Percentiles rank a stretch among this genome's conserved stretches.
Conservation (phyloP, 64 coral and sea anemone species). For the Montipora sp. region DNA sequence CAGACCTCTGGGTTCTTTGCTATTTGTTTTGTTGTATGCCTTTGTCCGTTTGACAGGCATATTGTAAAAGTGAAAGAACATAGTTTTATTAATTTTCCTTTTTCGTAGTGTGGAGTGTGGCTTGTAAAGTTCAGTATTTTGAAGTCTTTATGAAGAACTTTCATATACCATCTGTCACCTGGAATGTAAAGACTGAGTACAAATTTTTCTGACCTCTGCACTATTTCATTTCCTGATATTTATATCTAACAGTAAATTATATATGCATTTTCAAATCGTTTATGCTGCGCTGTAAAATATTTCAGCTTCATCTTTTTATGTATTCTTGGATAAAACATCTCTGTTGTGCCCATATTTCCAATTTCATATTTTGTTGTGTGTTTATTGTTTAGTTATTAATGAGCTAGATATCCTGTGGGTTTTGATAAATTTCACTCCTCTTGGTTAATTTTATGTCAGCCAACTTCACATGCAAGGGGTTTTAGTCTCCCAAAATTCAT, state of each 20-base stretch:
- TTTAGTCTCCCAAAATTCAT: not conserved
- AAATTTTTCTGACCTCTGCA: constrained; percentile 19
- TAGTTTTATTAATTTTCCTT: not conserved
- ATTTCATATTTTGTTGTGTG: not conserved
- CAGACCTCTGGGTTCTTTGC: not conserved
- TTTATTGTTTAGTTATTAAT: not conserved
- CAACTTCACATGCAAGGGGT: constrained; percentile 14
- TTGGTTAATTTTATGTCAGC: constrained; percentile 3
- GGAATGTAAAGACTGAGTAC: constrained; percentile 17
- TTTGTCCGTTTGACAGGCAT: constrained; percentile 12
- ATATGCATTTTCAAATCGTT: not conserved
- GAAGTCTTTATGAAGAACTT: constrained; percentile 2
- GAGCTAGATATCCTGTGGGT: not conserved
- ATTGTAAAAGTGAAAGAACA: not conserved
- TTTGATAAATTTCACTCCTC: not conserved
- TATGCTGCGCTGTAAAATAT: not conserved
- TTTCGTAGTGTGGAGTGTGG: not conserved
- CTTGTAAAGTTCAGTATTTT: constrained; percentile 16
- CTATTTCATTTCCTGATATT: constrained; percentile 2
- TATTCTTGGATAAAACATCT: not conserved
- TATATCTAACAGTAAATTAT: constrained; percentile 6
- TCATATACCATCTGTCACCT: constrained; percentile 14
- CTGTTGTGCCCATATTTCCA: not conserved
- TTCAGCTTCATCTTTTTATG: no score
- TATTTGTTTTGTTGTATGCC: not conserved